Evolutionary conservation across 2,888 invertebrate genomes (phyloP).

Genomic region (Lepas anatifera): DNA sequence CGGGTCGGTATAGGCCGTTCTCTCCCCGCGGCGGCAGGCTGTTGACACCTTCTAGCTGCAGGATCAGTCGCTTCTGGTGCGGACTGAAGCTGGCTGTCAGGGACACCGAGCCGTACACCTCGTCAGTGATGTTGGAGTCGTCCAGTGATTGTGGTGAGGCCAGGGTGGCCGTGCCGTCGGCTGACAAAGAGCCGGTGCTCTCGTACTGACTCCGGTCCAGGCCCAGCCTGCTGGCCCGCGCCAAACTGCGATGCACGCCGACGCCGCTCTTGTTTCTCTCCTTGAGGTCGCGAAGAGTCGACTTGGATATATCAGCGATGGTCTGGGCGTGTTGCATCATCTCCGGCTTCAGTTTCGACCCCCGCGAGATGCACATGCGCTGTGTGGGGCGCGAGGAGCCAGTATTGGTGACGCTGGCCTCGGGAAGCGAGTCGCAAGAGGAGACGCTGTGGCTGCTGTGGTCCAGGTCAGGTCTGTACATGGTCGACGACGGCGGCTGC

Average conservation of each 20-base stretch:
- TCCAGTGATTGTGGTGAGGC: not conserved
- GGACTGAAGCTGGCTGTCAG: not conserved
- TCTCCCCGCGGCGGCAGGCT: constrained; percentile 29
- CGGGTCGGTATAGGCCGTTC: constrained; percentile 27
- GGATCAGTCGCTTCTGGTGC: not conserved
- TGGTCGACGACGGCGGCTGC: not conserved
- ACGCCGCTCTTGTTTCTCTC: not conserved
- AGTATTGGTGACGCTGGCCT: not conserved
- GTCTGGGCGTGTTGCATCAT: not conserved
- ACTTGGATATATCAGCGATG: constrained; percentile 5
- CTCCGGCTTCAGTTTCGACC: not conserved
- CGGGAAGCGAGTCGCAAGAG: not conserved
- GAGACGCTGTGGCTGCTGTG: not conserved
- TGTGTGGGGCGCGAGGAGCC: no score
- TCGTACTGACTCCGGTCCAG: not conserved
- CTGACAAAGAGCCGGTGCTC: not conserved
- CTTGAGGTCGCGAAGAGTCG: not conserved
- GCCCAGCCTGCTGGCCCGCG: not conserved
- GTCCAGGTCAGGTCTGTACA: not conserved
- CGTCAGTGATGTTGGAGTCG: not conserved
- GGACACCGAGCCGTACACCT: not conserved
- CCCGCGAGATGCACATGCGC: not conserved
- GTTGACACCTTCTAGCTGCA: constrained; percentile 28
- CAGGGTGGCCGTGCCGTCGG: not conserved
- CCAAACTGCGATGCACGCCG: not conserved